A percentile compares a stretch with the other conserved stretches of the same genome.
Conservation (phyloP, 2,113 vertebrate genomes). For the Sinocyclocheilus rhinocerous region DNA sequence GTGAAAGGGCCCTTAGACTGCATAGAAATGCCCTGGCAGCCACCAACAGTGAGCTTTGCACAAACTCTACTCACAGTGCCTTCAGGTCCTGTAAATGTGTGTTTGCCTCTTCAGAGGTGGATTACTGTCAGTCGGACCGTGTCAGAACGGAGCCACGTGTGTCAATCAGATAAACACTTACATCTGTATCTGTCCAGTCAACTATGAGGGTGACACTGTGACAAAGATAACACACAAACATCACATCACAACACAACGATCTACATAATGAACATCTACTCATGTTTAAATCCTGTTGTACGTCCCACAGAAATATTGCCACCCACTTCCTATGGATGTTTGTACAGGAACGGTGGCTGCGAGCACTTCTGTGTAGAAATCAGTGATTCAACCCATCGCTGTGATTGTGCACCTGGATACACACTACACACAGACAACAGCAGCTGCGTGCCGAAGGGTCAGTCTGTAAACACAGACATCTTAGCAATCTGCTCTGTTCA, state of each 20-base stretch:
- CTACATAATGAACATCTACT: background rate
- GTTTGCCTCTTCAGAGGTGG: constrained; percentile 73
- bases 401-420: constrained; percentile 83
- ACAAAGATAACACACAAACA: constrained; percentile 76
- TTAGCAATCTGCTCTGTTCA: no score
- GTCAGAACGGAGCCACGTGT: constrained; percentile 85
- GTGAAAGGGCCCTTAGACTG: background rate
- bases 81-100: background rate
- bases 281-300: background rate
- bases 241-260: background rate
- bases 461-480: background rate
- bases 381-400: constrained; percentile 60
- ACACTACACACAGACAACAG: constrained; percentile 71
- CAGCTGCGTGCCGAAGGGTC: constrained; percentile 85
- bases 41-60: background rate
- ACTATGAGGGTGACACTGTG: constrained; percentile 85
- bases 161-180: constrained; percentile 76
- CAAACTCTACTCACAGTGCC: background rate
- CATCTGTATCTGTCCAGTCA: constrained; percentile 78
- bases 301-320: constrained; percentile 63
- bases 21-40: background rate
- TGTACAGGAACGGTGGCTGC: constrained; percentile 84
- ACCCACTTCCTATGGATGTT: constrained; percentile 69
- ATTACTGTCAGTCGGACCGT: constrained; percentile 85
- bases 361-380: constrained; percentile 83